Evolutionary conservation across 2,113 vertebrate genomes (phyloP).

Genomic region (Amblyornis subalaris): DNA sequence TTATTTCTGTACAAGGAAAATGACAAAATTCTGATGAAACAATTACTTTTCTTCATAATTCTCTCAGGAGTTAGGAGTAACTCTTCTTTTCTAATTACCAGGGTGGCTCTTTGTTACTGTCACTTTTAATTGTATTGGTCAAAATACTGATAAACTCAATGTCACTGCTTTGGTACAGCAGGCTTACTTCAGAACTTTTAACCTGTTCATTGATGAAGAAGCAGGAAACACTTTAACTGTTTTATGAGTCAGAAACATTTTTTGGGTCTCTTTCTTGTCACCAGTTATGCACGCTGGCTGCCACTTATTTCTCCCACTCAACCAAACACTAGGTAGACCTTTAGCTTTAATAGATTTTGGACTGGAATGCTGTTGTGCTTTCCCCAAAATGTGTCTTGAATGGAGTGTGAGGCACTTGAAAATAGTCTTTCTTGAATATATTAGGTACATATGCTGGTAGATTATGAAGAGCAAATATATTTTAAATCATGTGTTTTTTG

Average conservation of each 20-base stretch:
- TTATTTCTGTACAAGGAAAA: neutral
- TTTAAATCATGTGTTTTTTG: neutral
- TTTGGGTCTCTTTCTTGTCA: neutral
- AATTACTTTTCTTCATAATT: neutral
- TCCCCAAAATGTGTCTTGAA: neutral
- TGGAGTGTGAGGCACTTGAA: neutral
- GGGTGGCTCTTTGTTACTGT: fast-evolving
- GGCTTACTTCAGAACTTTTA: neutral
- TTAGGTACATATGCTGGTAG: neutral
- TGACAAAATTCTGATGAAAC: neutral
- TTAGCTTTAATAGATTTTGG: neutral
- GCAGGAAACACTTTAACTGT: neutral
- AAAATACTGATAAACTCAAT: neutral
- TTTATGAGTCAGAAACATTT: neutral
- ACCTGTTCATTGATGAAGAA: neutral
- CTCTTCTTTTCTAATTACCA: neutral
- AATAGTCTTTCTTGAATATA: neutral
- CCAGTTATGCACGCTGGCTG: neutral
- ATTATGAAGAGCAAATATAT: neutral
- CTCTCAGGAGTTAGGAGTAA: neutral
- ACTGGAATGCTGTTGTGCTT: neutral
- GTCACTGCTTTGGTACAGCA: neutral
- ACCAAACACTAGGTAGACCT: neutral
- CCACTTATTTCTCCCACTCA: neutral
- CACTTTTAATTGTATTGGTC: neutral